Evolutionary conservation across 1,140 invertebrate species (phyloP).

Genomic region (Trypoxylus dichotomus): DNA sequence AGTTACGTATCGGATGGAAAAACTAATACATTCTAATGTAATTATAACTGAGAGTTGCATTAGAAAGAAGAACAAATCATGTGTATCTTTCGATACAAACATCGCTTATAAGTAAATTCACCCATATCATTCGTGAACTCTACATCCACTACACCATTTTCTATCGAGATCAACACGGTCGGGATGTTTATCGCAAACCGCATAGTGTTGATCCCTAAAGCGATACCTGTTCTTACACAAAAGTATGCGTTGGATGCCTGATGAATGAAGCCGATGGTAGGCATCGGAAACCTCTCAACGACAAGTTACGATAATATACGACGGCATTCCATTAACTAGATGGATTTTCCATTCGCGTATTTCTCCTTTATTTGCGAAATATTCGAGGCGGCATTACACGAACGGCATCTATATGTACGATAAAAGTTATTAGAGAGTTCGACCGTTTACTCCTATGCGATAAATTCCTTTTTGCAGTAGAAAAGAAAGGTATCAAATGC

Average conservation of each 20-base stretch:
- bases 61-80: too few relatives aligned
- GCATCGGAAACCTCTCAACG: background rate
- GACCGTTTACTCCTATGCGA: background rate
- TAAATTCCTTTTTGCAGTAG: background rate
- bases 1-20: too few relatives aligned
- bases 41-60: too few relatives aligned
- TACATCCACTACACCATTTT: background rate
- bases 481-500: background rate
- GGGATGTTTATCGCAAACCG: background rate
- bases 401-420: background rate
- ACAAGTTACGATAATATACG: conserved; percentile 14
- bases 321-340: conserved; percentile 1
- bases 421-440: background rate
- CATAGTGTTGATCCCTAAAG: background rate
- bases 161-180: background rate
- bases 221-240: background rate
- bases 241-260: background rate
- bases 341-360: conserved; percentile 12
- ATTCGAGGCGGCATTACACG: background rate
- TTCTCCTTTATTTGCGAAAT: conserved; percentile 18
- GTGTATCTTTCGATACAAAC: too few relatives aligned
- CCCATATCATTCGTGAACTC: background rate
- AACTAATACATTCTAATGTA: too few relatives aligned
- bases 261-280: background rate
- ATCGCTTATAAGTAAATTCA: too few relatives aligned